These are phyloP conservation scores for Laticauda laticaudata DNA, from an alignment of 2,113 vertebrate species.

Conservation along the genomic window DNA sequence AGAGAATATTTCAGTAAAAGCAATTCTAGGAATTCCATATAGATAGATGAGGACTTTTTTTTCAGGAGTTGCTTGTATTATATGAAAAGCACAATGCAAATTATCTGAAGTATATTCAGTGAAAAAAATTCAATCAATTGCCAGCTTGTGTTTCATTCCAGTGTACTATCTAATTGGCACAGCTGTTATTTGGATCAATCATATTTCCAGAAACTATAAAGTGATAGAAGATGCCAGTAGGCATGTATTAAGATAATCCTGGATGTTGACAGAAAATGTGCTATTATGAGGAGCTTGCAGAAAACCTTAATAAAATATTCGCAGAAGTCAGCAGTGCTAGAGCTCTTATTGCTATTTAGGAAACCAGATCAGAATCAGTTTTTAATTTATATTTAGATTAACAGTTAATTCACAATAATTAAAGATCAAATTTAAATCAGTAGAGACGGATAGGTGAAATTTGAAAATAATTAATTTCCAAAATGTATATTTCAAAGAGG, in stretches of 20 bases:
- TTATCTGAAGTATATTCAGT: neutral
- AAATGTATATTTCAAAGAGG: neutral
- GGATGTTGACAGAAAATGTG: neutral
- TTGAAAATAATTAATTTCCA: neutral
- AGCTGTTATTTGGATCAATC: neutral
- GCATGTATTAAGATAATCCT: neutral
- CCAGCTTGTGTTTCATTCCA: neutral
- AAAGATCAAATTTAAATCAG: neutral
- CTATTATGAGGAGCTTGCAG: neutral
- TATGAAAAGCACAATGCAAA: conserved; percentile 6
- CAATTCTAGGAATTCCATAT: neutral
- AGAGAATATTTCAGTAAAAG: neutral
- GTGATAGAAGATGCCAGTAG: neutral
- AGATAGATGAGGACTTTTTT: neutral
- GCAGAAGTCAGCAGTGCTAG: neutral
- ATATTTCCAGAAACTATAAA: neutral
- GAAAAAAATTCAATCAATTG: neutral
- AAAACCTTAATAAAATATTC: neutral
- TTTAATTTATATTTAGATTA: neutral
- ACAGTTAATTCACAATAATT: neutral
- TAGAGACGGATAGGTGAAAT: neutral
- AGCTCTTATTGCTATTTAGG: neutral
- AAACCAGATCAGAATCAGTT: neutral
- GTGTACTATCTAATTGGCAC: neutral
- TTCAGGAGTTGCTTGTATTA: neutral